Percentiles rank a stretch among this genome's conserved stretches.
phyloP scores from a whole-genome alignment of 2,888 invertebrate genomes.

The Petrophora chlorosata region DNA sequence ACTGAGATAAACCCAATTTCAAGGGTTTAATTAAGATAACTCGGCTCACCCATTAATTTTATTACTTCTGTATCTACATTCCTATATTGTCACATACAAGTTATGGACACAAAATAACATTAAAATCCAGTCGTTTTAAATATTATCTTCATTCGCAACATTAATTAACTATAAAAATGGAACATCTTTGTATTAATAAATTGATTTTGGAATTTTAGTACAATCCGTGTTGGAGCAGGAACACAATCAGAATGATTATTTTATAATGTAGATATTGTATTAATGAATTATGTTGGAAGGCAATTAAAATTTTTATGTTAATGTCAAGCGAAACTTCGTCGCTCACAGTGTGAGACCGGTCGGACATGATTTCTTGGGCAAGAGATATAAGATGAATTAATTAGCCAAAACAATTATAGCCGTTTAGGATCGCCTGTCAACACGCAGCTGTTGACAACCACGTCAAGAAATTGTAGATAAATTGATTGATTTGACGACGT shows the following conservation, averaged over 20 bases:
- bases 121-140: constrained; percentile 37
- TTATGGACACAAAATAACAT: constrained; percentile 20
- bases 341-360: constrained; percentile 53
- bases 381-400: constrained; percentile 57
- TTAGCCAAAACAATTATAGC: constrained; percentile 70
- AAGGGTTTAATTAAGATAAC: constrained; percentile 22
- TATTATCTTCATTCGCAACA: constrained; percentile 44
- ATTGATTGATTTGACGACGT: too few species aligned
- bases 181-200: constrained; percentile 39
- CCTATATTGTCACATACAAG: constrained; percentile 39
- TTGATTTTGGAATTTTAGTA: constrained; percentile 41
- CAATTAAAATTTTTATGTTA: constrained; percentile 80
- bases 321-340: constrained; percentile 49
- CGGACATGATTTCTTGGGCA: constrained; percentile 53
- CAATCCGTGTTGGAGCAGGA: constrained; percentile 39
- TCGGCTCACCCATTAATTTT: constrained; percentile 39
- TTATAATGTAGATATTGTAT: constrained; percentile 53
- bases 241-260: constrained; percentile 46
- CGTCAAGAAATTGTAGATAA: neutral
- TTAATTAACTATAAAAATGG: constrained; percentile 51
- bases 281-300: constrained; percentile 54
- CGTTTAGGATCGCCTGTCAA: constrained; percentile 51
- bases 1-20: neutral
- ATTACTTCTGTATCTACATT: constrained; percentile 55
- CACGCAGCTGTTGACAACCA: constrained; percentile 20